These are phyloP conservation scores for Papilio glaucus DNA, from an alignment of 1,140 invertebrate species.

Conservation along the genomic window DNA sequence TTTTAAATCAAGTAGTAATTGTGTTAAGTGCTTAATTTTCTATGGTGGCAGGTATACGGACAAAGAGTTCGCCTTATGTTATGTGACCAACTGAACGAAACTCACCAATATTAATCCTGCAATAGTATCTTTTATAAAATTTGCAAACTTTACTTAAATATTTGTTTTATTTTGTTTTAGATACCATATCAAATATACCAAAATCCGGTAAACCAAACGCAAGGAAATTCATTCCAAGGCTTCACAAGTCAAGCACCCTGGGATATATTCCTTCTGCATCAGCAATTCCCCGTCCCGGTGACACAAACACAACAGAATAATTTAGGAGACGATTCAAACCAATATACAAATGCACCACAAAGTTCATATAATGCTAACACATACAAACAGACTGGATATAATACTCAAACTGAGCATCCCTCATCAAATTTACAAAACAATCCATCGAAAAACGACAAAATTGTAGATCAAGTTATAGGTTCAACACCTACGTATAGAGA, in stretches of 20 bases:
- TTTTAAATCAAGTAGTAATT: too few species aligned
- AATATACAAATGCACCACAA: neutral
- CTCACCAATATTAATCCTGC: neutral
- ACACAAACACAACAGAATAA: constrained; percentile 12
- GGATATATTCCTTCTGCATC: constrained; percentile 64
- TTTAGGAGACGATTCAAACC: neutral
- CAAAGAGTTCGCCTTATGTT: too few species aligned
- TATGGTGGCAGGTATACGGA: too few species aligned
- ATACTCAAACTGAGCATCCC: too few species aligned
- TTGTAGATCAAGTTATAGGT: constrained; percentile 35
- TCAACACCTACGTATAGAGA: constrained; percentile 32
- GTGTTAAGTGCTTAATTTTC: too few species aligned
- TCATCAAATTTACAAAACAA: constrained; percentile 39
- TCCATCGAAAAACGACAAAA: neutral
- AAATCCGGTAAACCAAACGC: constrained; percentile 26
- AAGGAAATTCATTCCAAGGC: constrained; percentile 34
- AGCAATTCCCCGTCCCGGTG: constrained; percentile 50
- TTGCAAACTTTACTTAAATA: constrained; percentile 15
- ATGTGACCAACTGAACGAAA: too few species aligned
- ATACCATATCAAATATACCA: constrained; percentile 40
- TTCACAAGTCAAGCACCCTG: constrained; percentile 46
- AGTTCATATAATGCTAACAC: constrained; percentile 16
- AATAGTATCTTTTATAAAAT: constrained; percentile 16
- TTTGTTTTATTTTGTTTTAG: constrained; percentile 45
- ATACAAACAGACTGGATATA: constrained; percentile 36